Evolutionary conservation across 2,113 vertebrate genomes (phyloP), one percentile per base, ranked within the genome.

Genomic region (Cyanoliseus patagonus): DNA sequence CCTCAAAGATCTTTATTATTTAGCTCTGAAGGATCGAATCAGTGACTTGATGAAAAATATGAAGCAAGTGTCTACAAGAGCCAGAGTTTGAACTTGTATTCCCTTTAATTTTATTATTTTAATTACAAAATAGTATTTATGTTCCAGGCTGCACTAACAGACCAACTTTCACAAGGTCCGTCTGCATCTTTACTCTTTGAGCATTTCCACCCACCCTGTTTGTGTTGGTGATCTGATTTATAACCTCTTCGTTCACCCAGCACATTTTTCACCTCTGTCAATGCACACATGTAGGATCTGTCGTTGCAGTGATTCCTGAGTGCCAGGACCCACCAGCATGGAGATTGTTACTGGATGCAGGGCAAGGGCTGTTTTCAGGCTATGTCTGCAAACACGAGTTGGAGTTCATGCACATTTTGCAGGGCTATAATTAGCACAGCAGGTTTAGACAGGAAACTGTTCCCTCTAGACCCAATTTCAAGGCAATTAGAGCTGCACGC

Each of bases 371-470:
- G 25, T 55, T 57, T 89, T 72, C 0, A 17, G 69, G 62, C 74
- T 49, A 2, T 31, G 83, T 80, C 84, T 95, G 74, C 87, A 86
- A 49, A 59, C 74, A 19, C 0, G 1, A 81, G 86, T 69, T 81
- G 69, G 79, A 87, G 91, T 73, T 91, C 91, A 49, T 5, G 49
- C 41, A 80, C 81, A 24, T 87, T 94, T 82, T 77, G 47, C 44
- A 83, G 49, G 57, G 24, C 84, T 93, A 39, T 88, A 91, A 93
- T 91, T 92, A 96, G 35, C 86, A 62, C 41, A 69, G 63, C 49
- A 87, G 52, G 67, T 73, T 94, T 73, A 85, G 84, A 37, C 91
- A 83, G 78, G 75, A 95, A 89, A 49, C 49, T 91, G 19, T 41
- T 92, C 44, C 62, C 63, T 90, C 59, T 77, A 83, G 87, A 66